phyloP scores from a whole-genome alignment of 2,797 vertebrate species.

The Perodicticus potto region DNA sequence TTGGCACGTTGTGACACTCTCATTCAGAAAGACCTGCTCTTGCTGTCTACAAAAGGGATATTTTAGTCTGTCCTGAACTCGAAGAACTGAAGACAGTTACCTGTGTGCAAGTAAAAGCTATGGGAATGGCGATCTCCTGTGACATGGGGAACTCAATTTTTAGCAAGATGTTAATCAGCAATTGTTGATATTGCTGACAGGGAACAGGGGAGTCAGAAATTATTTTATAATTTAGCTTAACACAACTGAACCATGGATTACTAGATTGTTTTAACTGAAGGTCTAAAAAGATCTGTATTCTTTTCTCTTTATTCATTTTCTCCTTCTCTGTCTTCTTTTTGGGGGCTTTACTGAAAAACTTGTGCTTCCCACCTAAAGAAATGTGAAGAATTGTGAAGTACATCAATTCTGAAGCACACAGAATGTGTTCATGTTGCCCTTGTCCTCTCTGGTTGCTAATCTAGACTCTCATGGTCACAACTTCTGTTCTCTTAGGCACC shows the following conservation, averaged over 20 bases:
- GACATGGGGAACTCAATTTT: background rate
- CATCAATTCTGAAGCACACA: background rate
- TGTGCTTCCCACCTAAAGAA: background rate
- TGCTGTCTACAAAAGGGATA: conserved; percentile 35
- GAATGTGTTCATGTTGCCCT: background rate
- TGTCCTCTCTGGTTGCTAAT: background rate
- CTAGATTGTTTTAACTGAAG: background rate
- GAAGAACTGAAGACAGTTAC: background rate
- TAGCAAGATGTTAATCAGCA: background rate
- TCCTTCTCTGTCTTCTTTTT: background rate
- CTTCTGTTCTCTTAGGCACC: background rate
- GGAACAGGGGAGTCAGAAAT: background rate
- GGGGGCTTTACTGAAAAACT: background rate
- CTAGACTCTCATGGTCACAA: background rate
- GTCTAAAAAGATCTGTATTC: background rate
- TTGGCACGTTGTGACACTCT: conserved; percentile 15
- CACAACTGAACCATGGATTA: background rate
- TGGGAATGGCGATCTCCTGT: background rate
- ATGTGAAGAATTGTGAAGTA: background rate
- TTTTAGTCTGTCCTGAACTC: conserved; percentile 37
- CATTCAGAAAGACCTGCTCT: background rate
- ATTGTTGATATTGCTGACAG: background rate
- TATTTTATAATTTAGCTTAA: conserved; percentile 23
- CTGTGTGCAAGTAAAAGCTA: background rate
- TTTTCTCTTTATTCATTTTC: background rate